These are phyloP conservation scores for Latrodectus elegans DNA, from an alignment of 2,888 invertebrate species.

Conservation along the genomic window DNA sequence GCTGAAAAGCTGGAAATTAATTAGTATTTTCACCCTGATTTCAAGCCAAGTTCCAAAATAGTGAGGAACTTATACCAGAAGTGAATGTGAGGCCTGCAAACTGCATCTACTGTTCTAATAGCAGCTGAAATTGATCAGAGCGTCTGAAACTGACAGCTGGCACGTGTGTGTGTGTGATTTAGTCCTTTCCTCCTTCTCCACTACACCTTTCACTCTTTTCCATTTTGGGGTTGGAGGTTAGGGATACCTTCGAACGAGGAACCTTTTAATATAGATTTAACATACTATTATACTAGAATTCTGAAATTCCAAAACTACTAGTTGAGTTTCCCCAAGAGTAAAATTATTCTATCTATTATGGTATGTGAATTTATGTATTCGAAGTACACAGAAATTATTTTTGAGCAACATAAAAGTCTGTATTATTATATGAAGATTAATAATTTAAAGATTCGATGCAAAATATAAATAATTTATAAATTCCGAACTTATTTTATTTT, in stretches of 20 bases:
- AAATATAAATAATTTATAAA: too few species aligned
- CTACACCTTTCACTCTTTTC: constrained; percentile 16
- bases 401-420: too few species aligned
- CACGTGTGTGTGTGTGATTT: constrained; percentile 31
- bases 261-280: not conserved
- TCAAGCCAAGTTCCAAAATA: not conserved
- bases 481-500: too few species aligned
- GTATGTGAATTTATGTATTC: too few species aligned
- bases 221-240: not conserved
- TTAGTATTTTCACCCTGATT: too few species aligned
- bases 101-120: not conserved
- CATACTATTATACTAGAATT: not conserved
- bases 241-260: not conserved
- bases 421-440: too few species aligned
- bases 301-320: not conserved
- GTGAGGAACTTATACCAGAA: not conserved
- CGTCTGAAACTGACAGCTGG: constrained; percentile 62
- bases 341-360: too few species aligned
- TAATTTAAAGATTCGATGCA: too few species aligned
- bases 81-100: not conserved
- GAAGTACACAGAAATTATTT: too few species aligned
- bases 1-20: too few species aligned
- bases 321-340: too few species aligned
- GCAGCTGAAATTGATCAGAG: constrained; percentile 64
- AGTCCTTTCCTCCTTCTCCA: not conserved